Evolutionary conservation across 2,888 invertebrate species (phyloP).

Genomic region (Litoditis marina): DNA sequence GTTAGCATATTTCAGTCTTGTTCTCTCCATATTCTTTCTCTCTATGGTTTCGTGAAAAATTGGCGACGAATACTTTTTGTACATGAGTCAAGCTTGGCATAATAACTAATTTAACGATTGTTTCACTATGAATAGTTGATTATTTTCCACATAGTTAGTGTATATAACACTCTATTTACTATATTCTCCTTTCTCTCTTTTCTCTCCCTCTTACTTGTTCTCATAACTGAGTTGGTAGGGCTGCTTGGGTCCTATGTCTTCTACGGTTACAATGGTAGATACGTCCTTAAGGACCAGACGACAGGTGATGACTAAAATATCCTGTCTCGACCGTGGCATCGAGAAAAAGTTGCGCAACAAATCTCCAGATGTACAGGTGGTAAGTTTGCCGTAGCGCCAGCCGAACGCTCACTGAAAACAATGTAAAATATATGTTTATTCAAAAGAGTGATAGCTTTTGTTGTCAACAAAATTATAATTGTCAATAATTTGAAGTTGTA

Average conservation of each 20-base stretch:
- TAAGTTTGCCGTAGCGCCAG: neutral
- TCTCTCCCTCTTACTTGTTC: constrained; percentile 6
- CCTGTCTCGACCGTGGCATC: constrained; percentile 36
- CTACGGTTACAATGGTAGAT: neutral
- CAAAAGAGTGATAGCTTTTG: no score
- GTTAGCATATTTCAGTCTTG: no score
- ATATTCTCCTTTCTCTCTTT: neutral
- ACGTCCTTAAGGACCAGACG: neutral
- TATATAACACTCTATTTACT: no score
- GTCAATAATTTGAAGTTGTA: no score
- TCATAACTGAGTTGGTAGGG: neutral
- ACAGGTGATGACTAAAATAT: constrained; percentile 28
- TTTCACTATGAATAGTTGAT: no score
- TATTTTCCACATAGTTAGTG: no score
- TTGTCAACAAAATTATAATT: no score
- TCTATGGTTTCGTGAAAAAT: no score
- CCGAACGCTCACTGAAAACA: neutral
- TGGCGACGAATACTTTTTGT: no score
- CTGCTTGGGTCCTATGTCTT: neutral
- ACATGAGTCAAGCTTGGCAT: no score
- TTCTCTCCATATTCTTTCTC: no score
- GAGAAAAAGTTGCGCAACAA: constrained; percentile 26
- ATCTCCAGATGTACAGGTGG: neutral
- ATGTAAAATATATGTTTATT: neutral
- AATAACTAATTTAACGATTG: no score